phyloP scores from a whole-genome alignment of 2,797 vertebrate genomes.

The Alexandromys oeconomus region DNA sequence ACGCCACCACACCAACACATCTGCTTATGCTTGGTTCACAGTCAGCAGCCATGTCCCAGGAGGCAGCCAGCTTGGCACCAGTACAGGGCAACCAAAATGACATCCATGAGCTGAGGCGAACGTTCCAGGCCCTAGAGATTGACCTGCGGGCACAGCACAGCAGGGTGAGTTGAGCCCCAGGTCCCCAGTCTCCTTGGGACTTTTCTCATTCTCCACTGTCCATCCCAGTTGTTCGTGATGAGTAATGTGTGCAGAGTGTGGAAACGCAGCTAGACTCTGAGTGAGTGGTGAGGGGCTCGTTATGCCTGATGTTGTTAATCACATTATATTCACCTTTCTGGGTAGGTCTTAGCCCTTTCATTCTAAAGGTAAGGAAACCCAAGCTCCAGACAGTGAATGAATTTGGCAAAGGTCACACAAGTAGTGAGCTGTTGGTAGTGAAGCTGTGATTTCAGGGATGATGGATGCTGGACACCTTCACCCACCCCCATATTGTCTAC shows the following conservation, averaged over 20 bases:
- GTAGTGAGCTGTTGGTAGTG: background rate
- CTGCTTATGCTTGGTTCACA: conserved; percentile 78
- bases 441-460: background rate
- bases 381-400: background rate
- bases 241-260: background rate
- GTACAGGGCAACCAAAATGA: conserved; percentile 92
- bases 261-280: too few species aligned
- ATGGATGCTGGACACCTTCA: background rate
- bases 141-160: conserved; percentile 95
- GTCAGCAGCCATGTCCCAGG: conserved; percentile 87
- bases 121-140: conserved; percentile 95
- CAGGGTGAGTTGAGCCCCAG: conserved; percentile 90
- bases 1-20: background rate
- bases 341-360: background rate
- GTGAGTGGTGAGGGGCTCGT: background rate
- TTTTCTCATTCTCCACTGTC: background rate
- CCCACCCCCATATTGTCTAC: background rate
- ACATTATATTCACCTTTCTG: background rate
- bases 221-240: background rate
- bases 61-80: conserved; percentile 88
- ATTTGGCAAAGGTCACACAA: background rate
- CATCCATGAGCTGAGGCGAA: conserved; percentile 93
- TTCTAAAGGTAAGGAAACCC: conserved; percentile 2
- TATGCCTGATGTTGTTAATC: background rate
- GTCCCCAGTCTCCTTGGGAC: background rate